Evolutionary conservation across 92 coral and sea anemone species (phyloP), one percentile per base, ranked within the genome.

Genomic region (Porites cylindrica): DNA sequence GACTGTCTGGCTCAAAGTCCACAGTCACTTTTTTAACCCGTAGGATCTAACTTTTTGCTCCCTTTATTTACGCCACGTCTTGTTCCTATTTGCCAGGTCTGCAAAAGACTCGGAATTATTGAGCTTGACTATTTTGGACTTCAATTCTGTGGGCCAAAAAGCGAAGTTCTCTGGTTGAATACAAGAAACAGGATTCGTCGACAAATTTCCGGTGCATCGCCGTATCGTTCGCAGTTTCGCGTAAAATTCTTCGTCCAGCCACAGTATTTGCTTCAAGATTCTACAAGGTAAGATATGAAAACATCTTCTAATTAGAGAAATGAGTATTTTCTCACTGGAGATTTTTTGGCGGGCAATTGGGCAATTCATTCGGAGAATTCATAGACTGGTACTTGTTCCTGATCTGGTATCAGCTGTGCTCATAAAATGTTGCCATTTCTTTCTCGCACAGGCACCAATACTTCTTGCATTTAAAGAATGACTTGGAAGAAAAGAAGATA

Each of bases 201-300:
- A 16, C 99, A 97, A 85, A 87, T 97, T 70, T 78, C 96, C 78
- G 99, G 99, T 86, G 85, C 91, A 13, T 91, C 95, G 19, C 99
- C 99, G 7, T 93, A 89, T 72, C 98, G 99, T 77, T 88, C 95
- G 74, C 95, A 88, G 68, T 97, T 97, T 85, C 94, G 96, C 26
- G 96, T 93, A 51, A 97, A 97, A 80, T 97, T 97, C 80, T 97
- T 97, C 75, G 99, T 97, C 50, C 95, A 93, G 62, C 99, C 99
- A 0, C 99, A 97, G 83, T 88, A 92, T 38, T 88, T 97, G 76
- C 97, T 97, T 5, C 98, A 97, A 83, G 99, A 95, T 67, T 85
- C 96, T 19, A 96, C 99, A 75, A 97, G 96, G 99, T 97, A 81
- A 82, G 91, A 43, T 24, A 2, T 10, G 6, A 3, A 32, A 56